Evolutionary conservation across 2,888 invertebrate species (phyloP).

Genomic region (Drepanosiphum platanoidis): DNA sequence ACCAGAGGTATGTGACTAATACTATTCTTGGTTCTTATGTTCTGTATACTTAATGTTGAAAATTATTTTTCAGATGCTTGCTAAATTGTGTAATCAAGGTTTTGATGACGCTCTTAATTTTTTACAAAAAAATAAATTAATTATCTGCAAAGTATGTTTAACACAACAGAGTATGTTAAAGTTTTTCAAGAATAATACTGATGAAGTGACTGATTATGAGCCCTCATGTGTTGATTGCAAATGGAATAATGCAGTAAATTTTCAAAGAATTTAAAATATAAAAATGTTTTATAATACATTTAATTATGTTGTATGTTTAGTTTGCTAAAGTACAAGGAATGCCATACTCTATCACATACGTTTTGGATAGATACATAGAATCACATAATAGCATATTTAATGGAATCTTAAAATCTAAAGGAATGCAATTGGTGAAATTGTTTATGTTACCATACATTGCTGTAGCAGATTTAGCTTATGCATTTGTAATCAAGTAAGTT

Average conservation of each 20-base stretch:
- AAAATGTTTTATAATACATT: slow-evolving; percentile 12
- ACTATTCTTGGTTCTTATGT: slow-evolving; percentile 25
- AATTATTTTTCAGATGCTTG: slow-evolving; percentile 70
- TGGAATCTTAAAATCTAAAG: slow-evolving; percentile 87
- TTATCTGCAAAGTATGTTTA: slow-evolving; percentile 91
- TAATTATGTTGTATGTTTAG: slow-evolving; percentile 46
- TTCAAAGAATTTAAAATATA: background rate
- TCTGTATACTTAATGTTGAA: slow-evolving; percentile 23
- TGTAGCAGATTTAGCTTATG: slow-evolving; percentile 87
- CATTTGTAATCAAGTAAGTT: slow-evolving; percentile 89
- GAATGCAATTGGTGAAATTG: slow-evolving; percentile 82
- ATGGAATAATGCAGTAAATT: slow-evolving; percentile 80
- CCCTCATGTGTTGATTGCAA: slow-evolving; percentile 90
- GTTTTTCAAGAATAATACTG: slow-evolving; percentile 76
- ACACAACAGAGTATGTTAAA: slow-evolving; percentile 87
- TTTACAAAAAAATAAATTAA: slow-evolving; percentile 86
- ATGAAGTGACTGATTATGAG: slow-evolving; percentile 79
- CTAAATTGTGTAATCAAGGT: slow-evolving; percentile 97
- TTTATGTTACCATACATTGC: slow-evolving; percentile 86
- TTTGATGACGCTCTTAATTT: slow-evolving; percentile 91
- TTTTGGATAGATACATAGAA: slow-evolving; percentile 91
- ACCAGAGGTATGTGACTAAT: slow-evolving; percentile 82
- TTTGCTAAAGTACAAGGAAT: slow-evolving; percentile 83
- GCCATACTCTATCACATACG: slow-evolving; percentile 83
- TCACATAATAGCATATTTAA: slow-evolving; percentile 91